These are phyloP conservation scores for Callitettix versicolor DNA, from an alignment of 1,140 invertebrate species.

Conservation along the genomic window DNA sequence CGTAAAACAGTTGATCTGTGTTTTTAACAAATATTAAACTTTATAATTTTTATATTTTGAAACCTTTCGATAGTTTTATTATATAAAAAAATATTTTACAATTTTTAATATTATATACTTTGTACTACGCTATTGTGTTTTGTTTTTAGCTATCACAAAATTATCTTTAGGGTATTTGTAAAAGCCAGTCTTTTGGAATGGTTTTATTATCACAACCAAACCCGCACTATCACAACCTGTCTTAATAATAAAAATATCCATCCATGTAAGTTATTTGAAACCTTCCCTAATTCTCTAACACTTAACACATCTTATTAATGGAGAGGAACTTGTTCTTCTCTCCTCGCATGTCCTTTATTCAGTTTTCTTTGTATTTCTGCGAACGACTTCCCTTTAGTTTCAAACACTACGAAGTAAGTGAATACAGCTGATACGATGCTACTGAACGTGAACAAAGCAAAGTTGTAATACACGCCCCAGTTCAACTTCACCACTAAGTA, in stretches of 20 bases:
- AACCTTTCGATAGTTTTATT: no score
- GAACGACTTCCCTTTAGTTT: conserved; percentile 70
- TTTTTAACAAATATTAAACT: no score
- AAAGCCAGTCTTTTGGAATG: no score
- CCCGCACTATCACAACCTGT: not conserved
- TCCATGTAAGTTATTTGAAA: not conserved
- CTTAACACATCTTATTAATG: not conserved
- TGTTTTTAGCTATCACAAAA: no score
- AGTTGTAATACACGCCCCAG: conserved; percentile 54
- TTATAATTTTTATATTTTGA: no score
- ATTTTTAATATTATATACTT: no score
- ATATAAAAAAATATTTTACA: no score
- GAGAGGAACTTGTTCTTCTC: not conserved
- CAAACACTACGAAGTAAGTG: conserved; percentile 54
- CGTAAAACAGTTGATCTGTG: no score
- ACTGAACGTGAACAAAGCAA: conserved; percentile 70
- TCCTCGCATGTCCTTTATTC: conserved; percentile 13
- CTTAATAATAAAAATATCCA: no score
- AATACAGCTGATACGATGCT: conserved; percentile 48
- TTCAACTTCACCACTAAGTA: conserved; percentile 46
- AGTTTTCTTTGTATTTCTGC: conserved; percentile 55
- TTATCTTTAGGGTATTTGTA: no score
- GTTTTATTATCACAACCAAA: not conserved
- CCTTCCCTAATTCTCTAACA: no score
- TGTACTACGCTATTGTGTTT: no score